phyloP scores from a whole-genome alignment of 2,113 vertebrate species.

The Phalacrocorax carbo region DNA sequence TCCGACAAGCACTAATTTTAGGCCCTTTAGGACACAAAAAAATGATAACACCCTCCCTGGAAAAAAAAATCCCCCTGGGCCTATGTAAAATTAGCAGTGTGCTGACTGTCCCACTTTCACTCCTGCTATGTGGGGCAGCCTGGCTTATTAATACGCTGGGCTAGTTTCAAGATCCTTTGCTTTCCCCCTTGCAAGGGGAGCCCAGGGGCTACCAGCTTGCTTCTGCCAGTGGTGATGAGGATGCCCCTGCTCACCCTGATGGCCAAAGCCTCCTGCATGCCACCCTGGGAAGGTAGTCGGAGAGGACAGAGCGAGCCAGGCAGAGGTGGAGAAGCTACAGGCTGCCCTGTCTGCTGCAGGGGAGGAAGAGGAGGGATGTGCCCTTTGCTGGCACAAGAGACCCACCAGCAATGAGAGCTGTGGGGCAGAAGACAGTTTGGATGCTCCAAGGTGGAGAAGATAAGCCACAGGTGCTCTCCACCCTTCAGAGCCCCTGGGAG shows the following conservation, averaged over 20 bases:
- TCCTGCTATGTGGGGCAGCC: conserved; percentile 52
- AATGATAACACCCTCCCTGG: conserved; percentile 18
- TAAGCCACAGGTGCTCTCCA: not conserved
- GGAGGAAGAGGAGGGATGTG: not conserved
- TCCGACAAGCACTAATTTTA: conserved; percentile 9
- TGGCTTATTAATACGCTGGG: conserved; percentile 20
- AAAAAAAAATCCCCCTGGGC: not conserved
- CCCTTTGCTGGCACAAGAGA: not conserved
- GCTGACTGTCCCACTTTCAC: conserved; percentile 43
- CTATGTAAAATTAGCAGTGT: conserved; percentile 42
- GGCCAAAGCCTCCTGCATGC: not conserved
- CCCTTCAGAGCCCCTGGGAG: not conserved
- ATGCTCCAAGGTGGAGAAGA: not conserved
- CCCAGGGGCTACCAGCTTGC: not conserved
- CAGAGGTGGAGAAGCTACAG: not conserved
- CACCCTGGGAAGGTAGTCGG: not conserved
- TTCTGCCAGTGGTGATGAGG: not conserved
- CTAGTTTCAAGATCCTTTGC: not conserved
- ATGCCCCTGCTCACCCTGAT: not conserved
- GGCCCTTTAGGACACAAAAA: conserved; percentile 40
- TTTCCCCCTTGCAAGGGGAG: not conserved
- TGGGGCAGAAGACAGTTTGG: not conserved
- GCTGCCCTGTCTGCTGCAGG: not conserved
- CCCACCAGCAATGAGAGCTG: not conserved
- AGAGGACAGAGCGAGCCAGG: not conserved